Conservation (phyloP, 2,113 vertebrate genomes). For the Haemorhous mexicanus region DNA sequence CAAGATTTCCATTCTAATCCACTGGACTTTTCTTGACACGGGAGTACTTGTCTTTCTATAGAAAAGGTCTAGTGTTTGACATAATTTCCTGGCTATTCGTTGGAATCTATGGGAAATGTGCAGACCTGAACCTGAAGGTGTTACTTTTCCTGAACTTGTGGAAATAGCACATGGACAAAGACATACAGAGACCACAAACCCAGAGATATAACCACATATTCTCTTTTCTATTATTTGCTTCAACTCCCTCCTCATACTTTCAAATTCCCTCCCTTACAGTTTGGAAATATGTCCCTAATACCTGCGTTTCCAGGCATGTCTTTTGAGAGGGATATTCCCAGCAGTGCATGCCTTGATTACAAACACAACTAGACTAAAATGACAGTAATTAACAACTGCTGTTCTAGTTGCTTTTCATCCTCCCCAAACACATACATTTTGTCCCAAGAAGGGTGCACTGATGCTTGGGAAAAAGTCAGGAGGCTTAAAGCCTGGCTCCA, state of each 20-base stretch:
- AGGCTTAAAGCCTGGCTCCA: neutral
- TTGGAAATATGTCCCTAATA: neutral
- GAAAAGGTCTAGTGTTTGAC: neutral
- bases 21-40: neutral
- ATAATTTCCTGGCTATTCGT: neutral
- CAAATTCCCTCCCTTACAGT: constrained; percentile 6
- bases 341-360: neutral
- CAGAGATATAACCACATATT: neutral
- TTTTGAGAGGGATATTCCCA: neutral
- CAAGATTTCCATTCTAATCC: neutral
- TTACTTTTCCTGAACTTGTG: neutral
- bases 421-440: neutral
- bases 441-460: neutral
- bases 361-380: neutral
- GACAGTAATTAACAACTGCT: neutral
- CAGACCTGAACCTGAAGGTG: neutral
- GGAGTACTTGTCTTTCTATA: neutral
- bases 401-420: neutral
- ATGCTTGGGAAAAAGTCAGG: neutral
- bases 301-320: neutral
- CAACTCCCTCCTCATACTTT: neutral
- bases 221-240: neutral
- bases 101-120: neutral
- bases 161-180: neutral
- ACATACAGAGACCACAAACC: neutral